Evolutionary conservation across 2,113 vertebrate species (phyloP), one percentile per base, ranked within the genome.

Genomic region (Carassius carassius): DNA sequence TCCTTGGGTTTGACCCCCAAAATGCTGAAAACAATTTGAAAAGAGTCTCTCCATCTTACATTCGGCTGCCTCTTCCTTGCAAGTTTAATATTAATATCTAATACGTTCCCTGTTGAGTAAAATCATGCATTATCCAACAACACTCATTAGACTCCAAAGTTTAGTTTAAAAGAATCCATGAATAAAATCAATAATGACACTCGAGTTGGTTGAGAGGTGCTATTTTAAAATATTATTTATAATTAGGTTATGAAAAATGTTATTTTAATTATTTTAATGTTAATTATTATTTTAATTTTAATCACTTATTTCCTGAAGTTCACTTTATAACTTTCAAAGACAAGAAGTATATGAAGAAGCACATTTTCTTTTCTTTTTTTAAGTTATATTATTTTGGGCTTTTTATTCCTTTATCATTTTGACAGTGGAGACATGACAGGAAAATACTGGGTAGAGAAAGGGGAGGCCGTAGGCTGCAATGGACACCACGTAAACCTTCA

Each of bases 171-270:
- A 72, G 60, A 90, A 80, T 86, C 78, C 74, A 92, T 91, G 90
- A 91, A 92, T 91, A 89, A 92, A 93, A 92, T 92, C 89, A 90
- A 91, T 91, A 87, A 87, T 78, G 91, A 88, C 88, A 63, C 86
- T 84, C 51, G 58, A 83, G 84, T 87, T 86, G 84, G 87, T 86
- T 88, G 81, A 82, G 74, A 86, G 77, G 85, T 69, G 70, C 60
- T 86, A 76, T 81, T 58, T 76, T 44, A 67, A 72, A 29, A 47
- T 35, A 72, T 80, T 80, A 54, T 75, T 65, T 73, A 41, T 84
- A 63, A 3, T 47, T 47, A 47, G 1, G 10, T 75, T 4, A 87
- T 87, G 76, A 87, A 87, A 84, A 67, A 84, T 87, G 82, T 54
- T n/a, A n/a, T n/a, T n/a, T n/a, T n/a, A n/a, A n/a, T n/a, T n/a